Percentiles rank a stretch among this genome's conserved stretches.
phyloP scores from a whole-genome alignment of 2,888 invertebrate genomes.

The Xestia c-nigrum region DNA sequence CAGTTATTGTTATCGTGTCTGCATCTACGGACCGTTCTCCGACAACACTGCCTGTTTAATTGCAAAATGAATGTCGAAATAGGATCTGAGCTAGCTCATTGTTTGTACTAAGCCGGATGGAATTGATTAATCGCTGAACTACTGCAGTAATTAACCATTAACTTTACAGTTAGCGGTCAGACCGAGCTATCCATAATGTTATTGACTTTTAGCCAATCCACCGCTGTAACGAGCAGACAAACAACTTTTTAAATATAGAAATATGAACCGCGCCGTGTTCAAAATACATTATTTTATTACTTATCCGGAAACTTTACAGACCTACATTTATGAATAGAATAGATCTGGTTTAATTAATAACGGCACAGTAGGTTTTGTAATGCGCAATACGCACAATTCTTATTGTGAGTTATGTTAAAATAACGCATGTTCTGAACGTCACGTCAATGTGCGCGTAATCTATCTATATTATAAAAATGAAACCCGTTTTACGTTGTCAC shows the following conservation, averaged over 20 bases:
- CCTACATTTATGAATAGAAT: conserved; percentile 17
- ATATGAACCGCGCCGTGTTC: conserved; percentile 25
- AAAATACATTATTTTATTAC: conserved; percentile 35
- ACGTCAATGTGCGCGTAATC: conserved; percentile 18
- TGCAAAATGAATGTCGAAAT: conserved; percentile 78
- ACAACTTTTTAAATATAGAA: conserved; percentile 56
- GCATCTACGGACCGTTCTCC: conserved; percentile 63
- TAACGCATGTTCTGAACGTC: neutral
- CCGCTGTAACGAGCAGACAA: conserved; percentile 47
- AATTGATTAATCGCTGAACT: conserved; percentile 77
- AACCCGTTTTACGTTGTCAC: too few species aligned
- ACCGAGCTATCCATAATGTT: conserved; percentile 59
- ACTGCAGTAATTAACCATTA: conserved; percentile 69
- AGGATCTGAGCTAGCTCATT: conserved; percentile 70
- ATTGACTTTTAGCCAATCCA: conserved; percentile 63
- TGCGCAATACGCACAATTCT: neutral
- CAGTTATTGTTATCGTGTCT: conserved; percentile 54
- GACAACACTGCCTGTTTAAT: conserved; percentile 71
- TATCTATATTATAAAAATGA: too few species aligned
- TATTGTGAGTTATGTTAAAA: neutral
- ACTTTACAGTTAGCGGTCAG: conserved; percentile 67
- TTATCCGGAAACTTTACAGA: conserved; percentile 39
- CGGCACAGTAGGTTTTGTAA: conserved; percentile 16
- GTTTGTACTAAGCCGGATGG: conserved; percentile 76
- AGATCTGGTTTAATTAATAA: conserved; percentile 19